A percentile compares a stretch with the other conserved stretches of the same genome.
These are phyloP conservation scores for Drymodes brunneopygia DNA, from an alignment of 2,113 vertebrate species.

Conservation along the genomic window DNA sequence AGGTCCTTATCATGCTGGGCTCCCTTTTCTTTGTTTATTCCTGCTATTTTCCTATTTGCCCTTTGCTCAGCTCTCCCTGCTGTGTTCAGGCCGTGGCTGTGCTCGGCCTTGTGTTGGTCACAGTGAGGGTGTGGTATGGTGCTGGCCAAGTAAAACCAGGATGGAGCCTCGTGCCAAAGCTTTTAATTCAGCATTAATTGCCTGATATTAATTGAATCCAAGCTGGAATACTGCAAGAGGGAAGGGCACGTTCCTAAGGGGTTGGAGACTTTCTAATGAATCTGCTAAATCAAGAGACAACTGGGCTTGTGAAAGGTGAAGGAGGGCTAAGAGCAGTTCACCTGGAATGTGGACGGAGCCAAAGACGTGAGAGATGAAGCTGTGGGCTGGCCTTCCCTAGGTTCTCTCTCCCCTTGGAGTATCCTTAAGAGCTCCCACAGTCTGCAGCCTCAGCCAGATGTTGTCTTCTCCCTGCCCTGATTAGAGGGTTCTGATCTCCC, in stretches of 20 bases:
- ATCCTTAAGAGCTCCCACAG: background rate
- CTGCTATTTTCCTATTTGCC: background rate
- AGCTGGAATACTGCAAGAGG: background rate
- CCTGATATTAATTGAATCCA: background rate
- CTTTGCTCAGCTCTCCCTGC: background rate
- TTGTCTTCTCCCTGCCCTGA: background rate
- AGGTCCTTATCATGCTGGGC: background rate
- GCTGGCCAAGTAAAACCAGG: background rate
- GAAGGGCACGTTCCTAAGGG: background rate
- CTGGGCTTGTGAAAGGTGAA: background rate
- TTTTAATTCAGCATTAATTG: background rate
- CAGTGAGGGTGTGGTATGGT: background rate
- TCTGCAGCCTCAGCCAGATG: background rate
- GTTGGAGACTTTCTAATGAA: background rate
- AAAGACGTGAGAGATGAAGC: background rate
- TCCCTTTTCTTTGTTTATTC: background rate
- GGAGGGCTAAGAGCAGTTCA: background rate
- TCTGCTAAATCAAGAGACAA: background rate
- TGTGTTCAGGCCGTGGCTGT: rapidly evolving
- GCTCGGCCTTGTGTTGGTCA: background rate
- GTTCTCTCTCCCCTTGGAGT: background rate
- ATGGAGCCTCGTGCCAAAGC: background rate
- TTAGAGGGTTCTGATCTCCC: background rate
- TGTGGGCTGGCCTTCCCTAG: background rate
- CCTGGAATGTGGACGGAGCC: background rate